Evolutionary conservation across 2,113 vertebrate genomes (phyloP), one percentile per base, ranked within the genome.

Genomic region (Hippolais icterina): DNA sequence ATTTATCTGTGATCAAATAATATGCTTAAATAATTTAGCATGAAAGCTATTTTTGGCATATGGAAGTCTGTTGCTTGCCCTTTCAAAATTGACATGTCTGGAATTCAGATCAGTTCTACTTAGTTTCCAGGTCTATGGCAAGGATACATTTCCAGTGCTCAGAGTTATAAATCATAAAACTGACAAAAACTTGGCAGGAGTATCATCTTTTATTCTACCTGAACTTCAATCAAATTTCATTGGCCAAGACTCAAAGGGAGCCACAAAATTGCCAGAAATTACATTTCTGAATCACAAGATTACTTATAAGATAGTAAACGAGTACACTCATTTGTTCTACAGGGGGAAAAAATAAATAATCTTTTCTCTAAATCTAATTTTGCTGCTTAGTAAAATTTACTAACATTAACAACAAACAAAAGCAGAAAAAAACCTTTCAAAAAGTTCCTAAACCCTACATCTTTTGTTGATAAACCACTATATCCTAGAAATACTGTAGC

Each of bases 31-130:
- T 88, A 74, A 83, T 75, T 83, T 56, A 95, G 41, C 80, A 59
- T 56, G 76, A 87, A 91, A 89, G 72, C 72, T 97, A 95, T 96
- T 97, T 97, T 96, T 94, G 87, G 85, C 83, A 61, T 65, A 82
- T 90, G 95, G 96, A 97, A 96, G 85, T 93, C 87, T 96, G 93
- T 71, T 94, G 49, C 47, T 94, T 95, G 94, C 89, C 94, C 94
- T 97, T 96, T 94, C 79, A 94, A 88, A 95, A 92, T 2, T 52
- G 59, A 91, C 84, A 74, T 17, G 10, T 83, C 54, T 93, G 46
- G 83, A 95, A 91, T 65, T 93, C 84, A 95, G 81, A 90, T 42
- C 59, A 95, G 46, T 47, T 60, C 42, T 92, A 66, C 66, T 91
- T 53, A 6, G 42, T 92, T 95, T 94, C 87, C 71, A 95, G 71